A percentile compares a stretch with the other conserved stretches of the same genome.
Conservation (phyloP, 2,888 invertebrate genomes). For the Andrena marginata region DNA sequence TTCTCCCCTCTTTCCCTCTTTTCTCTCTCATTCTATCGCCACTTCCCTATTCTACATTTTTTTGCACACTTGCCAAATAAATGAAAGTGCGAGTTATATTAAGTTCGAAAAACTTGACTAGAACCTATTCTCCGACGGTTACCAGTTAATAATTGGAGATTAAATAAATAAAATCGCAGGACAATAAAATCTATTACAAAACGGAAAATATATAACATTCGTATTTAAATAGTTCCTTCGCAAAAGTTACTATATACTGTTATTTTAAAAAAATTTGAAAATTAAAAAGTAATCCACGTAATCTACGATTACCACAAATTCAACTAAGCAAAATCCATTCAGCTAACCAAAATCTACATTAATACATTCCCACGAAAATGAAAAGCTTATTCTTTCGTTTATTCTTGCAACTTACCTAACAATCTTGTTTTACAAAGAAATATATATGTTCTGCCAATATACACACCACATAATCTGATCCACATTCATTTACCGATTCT, state of each 20-base stretch:
- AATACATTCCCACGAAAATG: not conserved
- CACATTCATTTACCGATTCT: conserved; percentile 27
- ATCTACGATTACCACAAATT: not conserved
- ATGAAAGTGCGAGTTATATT: conserved; percentile 30
- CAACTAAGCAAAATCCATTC: not conserved
- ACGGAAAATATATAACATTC: not conserved
- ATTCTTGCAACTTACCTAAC: conserved; percentile 37
- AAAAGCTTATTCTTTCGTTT: not conserved
- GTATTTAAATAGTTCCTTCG: not conserved
- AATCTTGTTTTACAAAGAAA: conserved; percentile 26
- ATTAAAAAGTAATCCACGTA: not conserved
- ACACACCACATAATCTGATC: conserved; percentile 23
- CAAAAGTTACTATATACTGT: not conserved
- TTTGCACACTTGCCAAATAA: conserved; percentile 40
- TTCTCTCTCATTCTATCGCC: conserved; percentile 41
- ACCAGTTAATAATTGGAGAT: not conserved
- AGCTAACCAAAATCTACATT: not conserved
- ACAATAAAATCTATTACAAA: not conserved
- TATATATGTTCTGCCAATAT: conserved; percentile 23
- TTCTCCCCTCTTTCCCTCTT: conserved; percentile 56
- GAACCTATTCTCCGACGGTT: not conserved
- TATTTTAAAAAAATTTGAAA: not conserved
- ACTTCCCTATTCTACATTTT: conserved; percentile 52
- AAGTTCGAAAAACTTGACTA: conserved; percentile 1
- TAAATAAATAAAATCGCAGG: not conserved